Evolutionary conservation across 64 coral and sea anemone genomes (phyloP), one percentile per base, ranked within the genome.

Genomic region (Catalaphyllia jardinei): DNA sequence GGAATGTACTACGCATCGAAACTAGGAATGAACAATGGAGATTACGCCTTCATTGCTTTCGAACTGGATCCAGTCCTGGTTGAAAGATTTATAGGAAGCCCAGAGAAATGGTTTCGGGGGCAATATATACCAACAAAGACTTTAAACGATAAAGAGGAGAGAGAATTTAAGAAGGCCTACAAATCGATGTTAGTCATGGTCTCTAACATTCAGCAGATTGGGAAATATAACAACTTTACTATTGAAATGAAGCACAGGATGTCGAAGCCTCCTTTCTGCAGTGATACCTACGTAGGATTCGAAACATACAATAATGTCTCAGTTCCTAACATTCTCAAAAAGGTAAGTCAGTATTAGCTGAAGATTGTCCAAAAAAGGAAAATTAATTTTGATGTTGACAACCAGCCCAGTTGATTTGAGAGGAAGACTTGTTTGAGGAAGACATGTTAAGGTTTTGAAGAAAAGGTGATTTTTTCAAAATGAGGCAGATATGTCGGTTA

Each of bases 181-280:
- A 69, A 67, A 62, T 93, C 95, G 8, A 72, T 93, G 71, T 16
- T 96, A 31, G 14, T 91, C 2, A 54, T 96, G 88, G 79, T 71
- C 3, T 88, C 91, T 14, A 96, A 96, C 31, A 52, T 74, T 0
- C 89, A 90, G 13, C 54, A 67, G 15, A 89, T 88, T 11, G 83
- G 63, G 10, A 62, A 79, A 29, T 90, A 93, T 31, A 60, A 93
- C 19, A 83, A 87, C 18, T 96, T 96, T 84, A 76, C 88, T 2
- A 52, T 76, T 29, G 55, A 93, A 49, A 51, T 96, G 61, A 96
- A 96, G 54, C 71, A 75, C 64, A 87, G 71, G 29, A 92, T 88
- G 74, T 93, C 95, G 1, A 35, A 96, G 62, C 87, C 88, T 19
- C 95, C 95, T 13, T 96, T 96, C 65, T 96, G 86, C n/a, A 91